Conservation (phyloP, 2,113 vertebrate species). For the Brachionichthys hirsutus region DNA sequence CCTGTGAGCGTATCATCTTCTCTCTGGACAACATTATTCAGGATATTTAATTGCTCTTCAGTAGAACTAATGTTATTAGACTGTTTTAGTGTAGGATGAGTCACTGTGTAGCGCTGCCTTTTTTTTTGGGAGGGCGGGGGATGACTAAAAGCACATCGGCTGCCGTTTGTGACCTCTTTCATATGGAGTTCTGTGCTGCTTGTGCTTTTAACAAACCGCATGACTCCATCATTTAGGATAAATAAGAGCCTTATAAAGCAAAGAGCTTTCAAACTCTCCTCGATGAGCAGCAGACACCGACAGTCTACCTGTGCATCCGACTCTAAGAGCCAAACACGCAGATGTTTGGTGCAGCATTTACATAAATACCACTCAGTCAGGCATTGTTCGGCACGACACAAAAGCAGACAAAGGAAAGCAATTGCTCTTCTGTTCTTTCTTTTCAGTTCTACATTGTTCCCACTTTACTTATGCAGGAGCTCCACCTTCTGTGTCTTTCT, state of each 20-base stretch:
- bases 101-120: not conserved
- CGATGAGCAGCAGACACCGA: too few species aligned
- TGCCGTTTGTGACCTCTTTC: conserved; percentile 1
- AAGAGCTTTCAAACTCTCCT: conserved; percentile 34
- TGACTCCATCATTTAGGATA: conserved; percentile 14
- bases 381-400: conserved; percentile 23
- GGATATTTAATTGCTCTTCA: not conserved
- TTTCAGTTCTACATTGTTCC: conserved; percentile 26
- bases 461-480: conserved; percentile 21
- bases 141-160: not conserved
- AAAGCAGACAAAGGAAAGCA: not conserved
- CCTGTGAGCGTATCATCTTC: not conserved
- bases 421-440: conserved; percentile 9
- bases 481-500: conserved; percentile 1
- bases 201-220: conserved; percentile 12
- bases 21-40: not conserved
- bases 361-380: conserved; percentile 8
- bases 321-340: conserved; percentile 14
- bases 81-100: conserved; percentile 1
- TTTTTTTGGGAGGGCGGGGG: not conserved
- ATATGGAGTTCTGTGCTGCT: conserved; percentile 15
- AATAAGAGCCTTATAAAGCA: conserved; percentile 21
- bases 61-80: not conserved
- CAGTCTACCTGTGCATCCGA: too few species aligned
- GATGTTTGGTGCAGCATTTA: conserved; percentile 5